Percentiles rank a stretch among this genome's conserved stretches.
These are phyloP conservation scores for Papilio glaucus DNA, from an alignment of 1,140 invertebrate species.

Conservation along the genomic window DNA sequence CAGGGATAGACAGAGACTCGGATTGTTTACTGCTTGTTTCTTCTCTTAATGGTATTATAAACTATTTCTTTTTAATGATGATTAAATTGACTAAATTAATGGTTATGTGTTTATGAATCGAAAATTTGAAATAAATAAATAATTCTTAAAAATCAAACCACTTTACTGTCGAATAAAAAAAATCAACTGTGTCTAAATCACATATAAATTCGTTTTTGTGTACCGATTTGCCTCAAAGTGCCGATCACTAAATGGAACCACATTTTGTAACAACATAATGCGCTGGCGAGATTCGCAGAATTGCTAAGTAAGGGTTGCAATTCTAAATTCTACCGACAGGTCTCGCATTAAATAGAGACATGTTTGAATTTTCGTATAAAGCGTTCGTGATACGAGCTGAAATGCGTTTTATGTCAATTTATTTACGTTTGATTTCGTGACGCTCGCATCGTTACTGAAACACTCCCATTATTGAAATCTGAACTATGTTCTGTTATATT, in stretches of 20 bases:
- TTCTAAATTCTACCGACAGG: slow-evolving; percentile 50
- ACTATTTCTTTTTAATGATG: no score
- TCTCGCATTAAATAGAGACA: slow-evolving; percentile 53
- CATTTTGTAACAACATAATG: slow-evolving; percentile 40
- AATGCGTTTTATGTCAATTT: slow-evolving; percentile 26
- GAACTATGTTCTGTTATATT: not conserved
- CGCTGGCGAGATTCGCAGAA: slow-evolving; percentile 39
- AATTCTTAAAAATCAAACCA: not conserved
- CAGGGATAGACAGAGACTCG: not conserved
- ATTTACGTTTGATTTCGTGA: not conserved
- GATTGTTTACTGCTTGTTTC: not conserved
- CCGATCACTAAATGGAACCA: slow-evolving; percentile 37
- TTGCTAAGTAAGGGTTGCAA: slow-evolving; percentile 47
- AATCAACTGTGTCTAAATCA: not conserved
- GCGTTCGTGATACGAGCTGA: slow-evolving; percentile 10
- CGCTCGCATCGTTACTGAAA: not conserved
- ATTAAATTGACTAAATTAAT: no score
- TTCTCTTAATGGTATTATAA: no score
- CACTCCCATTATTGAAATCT: not conserved
- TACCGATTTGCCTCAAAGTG: slow-evolving; percentile 20
- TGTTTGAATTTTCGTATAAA: slow-evolving; percentile 51
- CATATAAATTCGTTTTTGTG: slow-evolving; percentile 4
- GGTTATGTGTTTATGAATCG: no score
- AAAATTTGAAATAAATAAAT: no score
- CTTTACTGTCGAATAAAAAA: not conserved